Evolutionary conservation across 2,113 vertebrate genomes (phyloP).

Genomic region (Dicrurus megarhynchus): DNA sequence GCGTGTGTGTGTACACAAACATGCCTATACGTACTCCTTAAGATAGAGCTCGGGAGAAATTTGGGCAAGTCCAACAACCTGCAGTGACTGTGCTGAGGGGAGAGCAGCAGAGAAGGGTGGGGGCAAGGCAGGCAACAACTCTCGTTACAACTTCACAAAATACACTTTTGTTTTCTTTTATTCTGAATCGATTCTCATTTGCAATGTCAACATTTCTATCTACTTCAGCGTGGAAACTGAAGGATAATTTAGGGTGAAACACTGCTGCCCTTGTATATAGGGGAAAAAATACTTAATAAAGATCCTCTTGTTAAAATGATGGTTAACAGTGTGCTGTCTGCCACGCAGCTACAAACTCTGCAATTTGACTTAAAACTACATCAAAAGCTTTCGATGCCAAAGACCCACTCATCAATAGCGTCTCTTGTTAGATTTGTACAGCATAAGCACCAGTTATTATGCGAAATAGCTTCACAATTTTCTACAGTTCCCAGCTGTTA

Average conservation of each 20-base stretch:
- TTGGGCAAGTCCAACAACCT: not conserved
- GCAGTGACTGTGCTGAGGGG: not conserved
- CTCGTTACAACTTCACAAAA: not conserved
- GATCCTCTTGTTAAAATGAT: slow-evolving; percentile 81
- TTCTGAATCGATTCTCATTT: slow-evolving; percentile 66
- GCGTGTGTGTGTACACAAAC: not conserved
- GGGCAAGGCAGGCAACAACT: not conserved
- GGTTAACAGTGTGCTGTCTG: slow-evolving; percentile 76
- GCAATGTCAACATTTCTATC: slow-evolving; percentile 75
- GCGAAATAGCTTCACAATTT: slow-evolving; percentile 80
- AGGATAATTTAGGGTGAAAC: slow-evolving; percentile 78
- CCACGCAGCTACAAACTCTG: slow-evolving; percentile 75
- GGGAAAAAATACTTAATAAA: slow-evolving; percentile 78
- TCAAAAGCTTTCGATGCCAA: slow-evolving; percentile 78
- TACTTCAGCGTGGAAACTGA: slow-evolving; percentile 66
- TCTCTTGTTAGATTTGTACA: slow-evolving; percentile 79
- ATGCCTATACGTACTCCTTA: not conserved
- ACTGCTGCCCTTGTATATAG: slow-evolving; percentile 71
- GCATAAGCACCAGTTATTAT: slow-evolving; percentile 81
- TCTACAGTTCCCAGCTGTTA: slow-evolving; percentile 79
- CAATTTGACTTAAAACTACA: slow-evolving; percentile 82
- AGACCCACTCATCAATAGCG: slow-evolving; percentile 79
- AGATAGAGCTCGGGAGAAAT: not conserved
- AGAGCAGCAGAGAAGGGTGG: not conserved
- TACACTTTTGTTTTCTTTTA: slow-evolving; percentile 53